These are phyloP conservation scores for Scleropages formosus DNA, from an alignment of 2,797 vertebrate species.

Conservation along the genomic window DNA sequence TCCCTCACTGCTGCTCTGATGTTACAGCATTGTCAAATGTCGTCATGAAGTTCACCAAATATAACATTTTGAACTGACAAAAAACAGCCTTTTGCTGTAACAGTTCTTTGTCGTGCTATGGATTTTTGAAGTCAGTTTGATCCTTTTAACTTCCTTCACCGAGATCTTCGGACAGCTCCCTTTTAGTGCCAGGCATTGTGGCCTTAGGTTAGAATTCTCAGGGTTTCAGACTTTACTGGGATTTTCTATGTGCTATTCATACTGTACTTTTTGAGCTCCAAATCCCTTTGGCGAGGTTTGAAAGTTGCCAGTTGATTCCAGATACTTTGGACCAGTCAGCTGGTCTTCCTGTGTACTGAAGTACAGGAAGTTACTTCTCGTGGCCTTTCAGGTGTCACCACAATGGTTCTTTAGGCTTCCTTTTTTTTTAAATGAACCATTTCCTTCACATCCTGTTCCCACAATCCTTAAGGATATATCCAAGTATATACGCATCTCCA, in stretches of 20 bases:
- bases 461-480: constrained; percentile 21
- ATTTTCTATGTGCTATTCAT: constrained; percentile 34
- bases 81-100: neutral
- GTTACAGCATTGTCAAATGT: neutral
- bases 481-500: constrained; percentile 1
- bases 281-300: constrained; percentile 45
- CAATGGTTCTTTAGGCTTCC: constrained; percentile 53
- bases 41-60: constrained; percentile 9
- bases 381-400: constrained; percentile 43
- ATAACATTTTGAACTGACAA: neutral
- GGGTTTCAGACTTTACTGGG: neutral
- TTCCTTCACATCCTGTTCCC: constrained; percentile 53
- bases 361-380: constrained; percentile 48
- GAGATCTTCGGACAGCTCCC: neutral
- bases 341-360: constrained; percentile 54
- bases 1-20: neutral
- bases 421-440: constrained; percentile 44
- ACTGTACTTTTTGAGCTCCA: constrained; percentile 14
- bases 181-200: neutral
- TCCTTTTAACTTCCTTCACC: neutral
- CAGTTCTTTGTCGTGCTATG: too few species aligned
- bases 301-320: constrained; percentile 55
- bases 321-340: constrained; percentile 40
- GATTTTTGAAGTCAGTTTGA: neutral
- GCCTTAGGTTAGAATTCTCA: neutral